A percentile compares a stretch with the other conserved stretches of the same genome.
phyloP scores from a whole-genome alignment of 2,888 invertebrate genomes.

The Andrena bucephala region DNA sequence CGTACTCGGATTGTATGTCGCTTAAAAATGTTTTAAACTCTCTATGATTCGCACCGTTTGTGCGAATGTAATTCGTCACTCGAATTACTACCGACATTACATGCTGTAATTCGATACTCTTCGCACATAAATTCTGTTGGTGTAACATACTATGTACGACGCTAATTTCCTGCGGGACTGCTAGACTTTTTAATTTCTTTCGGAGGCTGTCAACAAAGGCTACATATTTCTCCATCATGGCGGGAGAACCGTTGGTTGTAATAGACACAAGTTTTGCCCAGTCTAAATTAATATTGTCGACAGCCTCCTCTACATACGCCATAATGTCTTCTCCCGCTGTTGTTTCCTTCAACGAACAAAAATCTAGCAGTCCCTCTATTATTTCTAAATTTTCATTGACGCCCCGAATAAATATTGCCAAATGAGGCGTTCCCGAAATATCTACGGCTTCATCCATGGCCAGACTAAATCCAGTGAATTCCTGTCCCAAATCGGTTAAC shows the following conservation, averaged over 20 bases:
- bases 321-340: neutral
- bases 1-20: neutral
- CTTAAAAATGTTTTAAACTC: conserved; percentile 13
- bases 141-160: too few species aligned
- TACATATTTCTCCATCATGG: neutral
- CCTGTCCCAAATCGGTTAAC: neutral
- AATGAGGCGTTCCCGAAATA: neutral
- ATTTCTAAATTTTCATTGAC: neutral
- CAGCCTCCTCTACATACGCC: conserved; percentile 12
- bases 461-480: conserved; percentile 1
- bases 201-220: conserved; percentile 1
- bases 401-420: neutral
- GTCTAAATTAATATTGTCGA: conserved; percentile 12
- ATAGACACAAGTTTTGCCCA: conserved; percentile 9
- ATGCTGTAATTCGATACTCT: too few species aligned
- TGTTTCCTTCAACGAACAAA: neutral
- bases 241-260: neutral
- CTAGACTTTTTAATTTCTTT: conserved; percentile 1
- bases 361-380: conserved; percentile 8
- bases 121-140: too few species aligned
- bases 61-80: too few species aligned
- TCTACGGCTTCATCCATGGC: neutral
- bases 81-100: too few species aligned
- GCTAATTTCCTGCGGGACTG: neutral
- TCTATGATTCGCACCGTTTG: neutral